Base-by-base conservation (phyloP, 2,113 vertebrate genomes). In the Aviceda subcristata region DNA sequence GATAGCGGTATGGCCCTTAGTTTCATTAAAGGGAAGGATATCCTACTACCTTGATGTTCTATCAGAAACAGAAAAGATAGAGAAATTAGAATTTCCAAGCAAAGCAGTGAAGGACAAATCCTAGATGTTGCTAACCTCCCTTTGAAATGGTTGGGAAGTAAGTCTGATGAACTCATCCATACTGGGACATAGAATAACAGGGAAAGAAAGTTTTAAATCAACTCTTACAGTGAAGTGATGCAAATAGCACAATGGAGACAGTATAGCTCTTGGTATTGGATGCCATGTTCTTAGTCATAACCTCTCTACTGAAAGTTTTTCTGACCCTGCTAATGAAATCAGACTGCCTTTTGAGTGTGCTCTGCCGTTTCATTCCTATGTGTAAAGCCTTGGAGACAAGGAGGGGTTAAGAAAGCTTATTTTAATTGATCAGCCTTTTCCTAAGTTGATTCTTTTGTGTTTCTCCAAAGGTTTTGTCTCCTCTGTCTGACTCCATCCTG, bases 401-500 rank as follows among this genome's bases (percentile, higher is more conserved):
- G 46, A 73, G 32, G 46, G 55, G 48, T 89, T 80, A 51, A 63
- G 50, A 86, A 67, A 76, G 20, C 15, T 38, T 46, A 1, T 38
- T 72, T 79, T 59, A 46, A 74, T 63, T 59, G 53, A 82, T 91
- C 64, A n/a, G 36, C 59, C 56, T 62, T 72, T 85, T 73, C 32
- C 86, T 92, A 45, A 92, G 39, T 15, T 9, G 39, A 69, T 85
- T 79, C 29, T 73, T 78, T 17, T 85, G 38, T 60, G 23, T 71
- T 46, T 36, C 23, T 41, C 59, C 53, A 30, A 94, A 99, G 99
- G 99, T 99, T 77, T 92, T 99, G 91, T 99, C 99, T 82, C 99
- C 99, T 13, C 94, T 99, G 71, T 99, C 99, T 0, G 99, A 99
- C 98, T 99, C 99, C 53, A 99, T 99, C 98, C 98, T 99, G 98